phyloP scores from a whole-genome alignment of 2,113 vertebrate genomes.

The Pristiophorus japonicus region DNA sequence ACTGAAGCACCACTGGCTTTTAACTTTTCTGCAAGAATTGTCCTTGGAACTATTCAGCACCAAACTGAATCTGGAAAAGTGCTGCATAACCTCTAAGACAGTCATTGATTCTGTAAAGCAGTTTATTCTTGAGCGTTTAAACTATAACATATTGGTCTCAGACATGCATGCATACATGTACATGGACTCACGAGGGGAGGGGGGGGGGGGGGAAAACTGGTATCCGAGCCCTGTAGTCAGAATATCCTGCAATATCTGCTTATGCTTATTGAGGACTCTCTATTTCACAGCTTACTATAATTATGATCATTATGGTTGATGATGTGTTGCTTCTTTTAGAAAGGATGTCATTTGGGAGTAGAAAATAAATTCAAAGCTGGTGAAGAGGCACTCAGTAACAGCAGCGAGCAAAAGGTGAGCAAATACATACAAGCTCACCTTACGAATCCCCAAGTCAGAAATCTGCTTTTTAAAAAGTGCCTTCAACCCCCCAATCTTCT shows the following conservation, averaged over 20 bases:
- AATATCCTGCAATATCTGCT: neutral
- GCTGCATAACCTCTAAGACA: neutral
- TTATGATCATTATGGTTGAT: neutral
- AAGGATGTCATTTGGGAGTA: neutral
- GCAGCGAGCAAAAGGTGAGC: neutral
- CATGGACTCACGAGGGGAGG: neutral
- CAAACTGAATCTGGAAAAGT: neutral
- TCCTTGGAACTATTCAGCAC: neutral
- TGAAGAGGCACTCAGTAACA: neutral
- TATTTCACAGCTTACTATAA: neutral
- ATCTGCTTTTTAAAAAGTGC: neutral
- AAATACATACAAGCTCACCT: neutral
- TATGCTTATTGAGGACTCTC: neutral
- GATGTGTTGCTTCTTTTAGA: neutral
- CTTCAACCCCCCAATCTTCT: neutral
- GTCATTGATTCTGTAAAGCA: neutral
- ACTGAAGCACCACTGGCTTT: neutral
- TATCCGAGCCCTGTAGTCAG: neutral
- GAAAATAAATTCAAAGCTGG: neutral
- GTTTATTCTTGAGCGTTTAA: neutral
- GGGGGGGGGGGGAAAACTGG: no score
- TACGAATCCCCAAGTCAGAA: neutral
- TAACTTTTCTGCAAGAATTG: neutral
- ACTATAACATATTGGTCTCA: neutral
- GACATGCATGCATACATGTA: neutral